A percentile compares a stretch with the other conserved stretches of the same genome.
Conservation (phyloP, 2,113 vertebrate species). For the Carassius auratus region DNA sequence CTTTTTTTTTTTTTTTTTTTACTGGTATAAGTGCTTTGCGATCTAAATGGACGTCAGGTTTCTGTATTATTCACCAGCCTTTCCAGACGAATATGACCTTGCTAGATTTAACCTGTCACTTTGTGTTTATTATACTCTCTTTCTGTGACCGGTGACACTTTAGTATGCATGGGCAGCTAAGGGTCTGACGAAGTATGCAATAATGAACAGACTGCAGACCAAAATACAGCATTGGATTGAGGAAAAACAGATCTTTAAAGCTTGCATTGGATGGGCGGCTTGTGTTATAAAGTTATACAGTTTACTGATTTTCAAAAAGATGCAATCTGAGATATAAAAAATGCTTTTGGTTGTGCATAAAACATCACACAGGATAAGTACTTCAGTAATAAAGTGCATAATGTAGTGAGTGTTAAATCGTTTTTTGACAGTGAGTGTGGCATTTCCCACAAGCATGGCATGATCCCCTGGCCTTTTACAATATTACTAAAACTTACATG, state of each 20-base stretch:
- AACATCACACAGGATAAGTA: conserved; percentile 31
- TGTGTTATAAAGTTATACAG: background rate
- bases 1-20: conserved; percentile 41
- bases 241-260: conserved; percentile 24
- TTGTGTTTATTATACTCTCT: conserved; percentile 58
- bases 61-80: conserved; percentile 68
- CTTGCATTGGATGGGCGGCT: background rate
- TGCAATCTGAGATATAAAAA: background rate
- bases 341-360: conserved; percentile 4
- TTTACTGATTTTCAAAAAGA: background rate
- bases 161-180: conserved; percentile 62
- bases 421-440: background rate
- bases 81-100: conserved; percentile 66
- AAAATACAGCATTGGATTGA: conserved; percentile 47
- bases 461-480: background rate
- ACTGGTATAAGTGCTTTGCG: conserved; percentile 48
- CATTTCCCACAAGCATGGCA: background rate
- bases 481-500: conserved; percentile 4
- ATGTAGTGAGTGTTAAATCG: conserved; percentile 22
- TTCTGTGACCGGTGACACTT: conserved; percentile 38
- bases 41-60: conserved; percentile 53
- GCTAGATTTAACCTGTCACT: conserved; percentile 68
- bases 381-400: conserved; percentile 29
- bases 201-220: conserved; percentile 65
- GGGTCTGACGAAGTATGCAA: conserved; percentile 61